These are phyloP conservation scores for Sphaerodactylus townsendi DNA, from an alignment of 2,113 vertebrate species.

Conservation along the genomic window DNA sequence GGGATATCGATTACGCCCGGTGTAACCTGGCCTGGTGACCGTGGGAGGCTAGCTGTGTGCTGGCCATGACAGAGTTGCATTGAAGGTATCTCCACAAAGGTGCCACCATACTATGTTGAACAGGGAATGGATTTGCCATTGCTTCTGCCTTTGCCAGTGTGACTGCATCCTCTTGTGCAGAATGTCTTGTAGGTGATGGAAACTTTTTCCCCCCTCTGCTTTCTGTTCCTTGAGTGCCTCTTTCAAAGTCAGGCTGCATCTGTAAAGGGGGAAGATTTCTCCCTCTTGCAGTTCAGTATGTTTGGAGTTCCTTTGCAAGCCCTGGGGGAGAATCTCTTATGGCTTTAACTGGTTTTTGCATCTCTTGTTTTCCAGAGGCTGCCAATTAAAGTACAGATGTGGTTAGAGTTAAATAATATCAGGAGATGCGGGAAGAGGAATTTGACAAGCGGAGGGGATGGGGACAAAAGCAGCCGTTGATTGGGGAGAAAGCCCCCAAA, in stretches of 20 bases:
- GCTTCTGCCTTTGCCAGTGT: slow-evolving; percentile 92
- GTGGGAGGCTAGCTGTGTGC: slow-evolving; percentile 50
- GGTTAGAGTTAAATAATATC: slow-evolving; percentile 10
- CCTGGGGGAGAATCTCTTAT: background rate
- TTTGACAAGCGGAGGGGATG: background rate
- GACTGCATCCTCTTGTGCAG: slow-evolving; percentile 89
- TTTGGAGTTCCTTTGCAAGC: accelerated
- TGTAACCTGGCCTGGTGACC: slow-evolving; percentile 69
- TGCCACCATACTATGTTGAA: slow-evolving; percentile 81
- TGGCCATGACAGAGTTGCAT: slow-evolving; percentile 57
- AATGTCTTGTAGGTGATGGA: slow-evolving; percentile 91
- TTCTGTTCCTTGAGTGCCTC: background rate
- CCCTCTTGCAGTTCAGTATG: background rate
- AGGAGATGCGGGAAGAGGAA: background rate
- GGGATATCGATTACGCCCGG: slow-evolving; percentile 79
- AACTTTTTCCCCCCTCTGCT: background rate
- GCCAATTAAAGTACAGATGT: slow-evolving; percentile 1
- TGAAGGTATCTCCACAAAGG: slow-evolving; percentile 33
- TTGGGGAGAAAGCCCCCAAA: slow-evolving; percentile 1
- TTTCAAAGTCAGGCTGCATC: accelerated
- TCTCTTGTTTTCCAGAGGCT: background rate
- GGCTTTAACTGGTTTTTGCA: background rate
- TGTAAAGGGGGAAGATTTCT: background rate
- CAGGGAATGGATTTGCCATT: slow-evolving; percentile 93
- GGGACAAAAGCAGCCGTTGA: background rate